Conservation (phyloP, 30 jellyfish, hydroid and myxozoan genomes). For the Aurelia coerulea region DNA sequence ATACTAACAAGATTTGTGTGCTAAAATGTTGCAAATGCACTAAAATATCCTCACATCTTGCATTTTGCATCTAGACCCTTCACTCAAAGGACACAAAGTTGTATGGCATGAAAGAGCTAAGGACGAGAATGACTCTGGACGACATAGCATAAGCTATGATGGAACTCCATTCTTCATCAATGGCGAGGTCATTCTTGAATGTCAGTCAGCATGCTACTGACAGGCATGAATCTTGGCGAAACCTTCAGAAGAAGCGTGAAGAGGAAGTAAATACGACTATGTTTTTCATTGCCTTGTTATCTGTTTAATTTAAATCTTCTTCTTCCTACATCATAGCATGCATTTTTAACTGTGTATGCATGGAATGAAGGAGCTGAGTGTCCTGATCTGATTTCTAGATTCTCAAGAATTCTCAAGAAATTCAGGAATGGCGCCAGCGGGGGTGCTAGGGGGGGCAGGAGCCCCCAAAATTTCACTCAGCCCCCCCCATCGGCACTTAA, state of each 20-base stretch:
- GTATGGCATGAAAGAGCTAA: slow-evolving; percentile 33
- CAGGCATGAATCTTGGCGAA: slow-evolving; percentile 35
- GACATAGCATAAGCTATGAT: not conserved
- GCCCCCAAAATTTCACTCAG: too few species aligned
- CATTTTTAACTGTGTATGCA: not conserved
- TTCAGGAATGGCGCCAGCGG: too few species aligned
- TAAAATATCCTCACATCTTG: not conserved
- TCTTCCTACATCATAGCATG: not conserved
- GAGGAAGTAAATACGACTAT: slow-evolving; percentile 14
- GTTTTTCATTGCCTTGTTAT: not conserved
- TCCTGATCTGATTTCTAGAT: not conserved
- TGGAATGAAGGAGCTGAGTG: not conserved
- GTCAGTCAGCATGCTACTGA: slow-evolving; percentile 35
- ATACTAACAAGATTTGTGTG: too few species aligned
- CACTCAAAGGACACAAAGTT: slow-evolving; percentile 43
- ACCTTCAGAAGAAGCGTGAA: slow-evolving; percentile 21
- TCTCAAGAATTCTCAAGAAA: too few species aligned
- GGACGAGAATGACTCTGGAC: slow-evolving; percentile 1
- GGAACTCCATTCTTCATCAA: slow-evolving; percentile 29
- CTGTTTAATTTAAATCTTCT: not conserved
- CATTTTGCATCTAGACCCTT: slow-evolving; percentile 6
- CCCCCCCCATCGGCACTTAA: too few species aligned
- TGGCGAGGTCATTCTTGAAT: slow-evolving; percentile 38
- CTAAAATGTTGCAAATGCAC: too few species aligned
- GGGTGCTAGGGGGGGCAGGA: too few species aligned